phyloP scores from a whole-genome alignment of 2,113 vertebrate genomes.

The Oceanites oceanicus region DNA sequence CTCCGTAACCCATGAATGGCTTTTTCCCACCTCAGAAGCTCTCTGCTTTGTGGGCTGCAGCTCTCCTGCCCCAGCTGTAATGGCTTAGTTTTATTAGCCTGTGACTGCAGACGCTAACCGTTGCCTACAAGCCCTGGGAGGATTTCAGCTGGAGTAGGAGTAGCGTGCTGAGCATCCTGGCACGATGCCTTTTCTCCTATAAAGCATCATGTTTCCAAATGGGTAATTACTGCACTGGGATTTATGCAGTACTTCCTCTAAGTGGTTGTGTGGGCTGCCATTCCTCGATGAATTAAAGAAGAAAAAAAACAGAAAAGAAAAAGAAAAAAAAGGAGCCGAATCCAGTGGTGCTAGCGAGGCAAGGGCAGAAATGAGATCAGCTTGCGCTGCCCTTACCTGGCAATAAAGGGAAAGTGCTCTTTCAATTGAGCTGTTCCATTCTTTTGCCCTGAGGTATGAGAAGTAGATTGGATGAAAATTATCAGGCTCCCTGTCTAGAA shows the following conservation, averaged over 20 bases:
- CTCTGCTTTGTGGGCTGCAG: not conserved
- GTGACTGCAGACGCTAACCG: not conserved
- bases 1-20: rapidly evolving
- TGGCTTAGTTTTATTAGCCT: not conserved
- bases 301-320: not conserved
- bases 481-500: slow-evolving; percentile 82
- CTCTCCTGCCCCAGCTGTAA: slow-evolving; percentile 25
- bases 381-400: slow-evolving; percentile 75
- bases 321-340: not conserved
- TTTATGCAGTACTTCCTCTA: slow-evolving; percentile 51
- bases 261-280: slow-evolving; percentile 22
- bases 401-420: slow-evolving; percentile 79
- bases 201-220: slow-evolving; percentile 64
- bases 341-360: slow-evolving; percentile 9
- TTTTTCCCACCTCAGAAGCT: not conserved
- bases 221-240: slow-evolving; percentile 66
- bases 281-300: not conserved
- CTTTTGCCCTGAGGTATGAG: slow-evolving; percentile 77
- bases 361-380: slow-evolving; percentile 69
- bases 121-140: slow-evolving; percentile 42
- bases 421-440: slow-evolving; percentile 82
- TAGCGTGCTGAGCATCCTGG: slow-evolving; percentile 54
- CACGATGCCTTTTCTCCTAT: slow-evolving; percentile 22
- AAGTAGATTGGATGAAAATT: slow-evolving; percentile 85
- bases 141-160: slow-evolving; percentile 53